Percentiles rank a stretch among this genome's conserved stretches.
Conservation (phyloP, 2,888 invertebrate genomes). For the Unio pictorum region DNA sequence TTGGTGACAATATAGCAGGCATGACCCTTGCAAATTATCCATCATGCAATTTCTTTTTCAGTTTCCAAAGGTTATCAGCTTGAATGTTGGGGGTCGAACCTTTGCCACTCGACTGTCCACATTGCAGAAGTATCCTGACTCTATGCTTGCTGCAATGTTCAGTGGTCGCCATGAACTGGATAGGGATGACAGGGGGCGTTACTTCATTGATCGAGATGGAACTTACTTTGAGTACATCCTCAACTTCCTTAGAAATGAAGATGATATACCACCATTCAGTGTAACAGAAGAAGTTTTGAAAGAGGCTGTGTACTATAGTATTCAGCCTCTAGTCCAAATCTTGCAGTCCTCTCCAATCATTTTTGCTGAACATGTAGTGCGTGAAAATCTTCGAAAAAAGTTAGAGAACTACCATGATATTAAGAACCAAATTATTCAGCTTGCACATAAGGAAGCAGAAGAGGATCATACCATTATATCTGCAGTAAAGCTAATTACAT, state of each 20-base stretch:
- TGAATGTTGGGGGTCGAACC: slow-evolving; percentile 61
- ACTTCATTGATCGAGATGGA: slow-evolving; percentile 63
- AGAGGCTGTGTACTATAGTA: slow-evolving; percentile 61
- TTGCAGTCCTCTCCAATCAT: slow-evolving; percentile 49
- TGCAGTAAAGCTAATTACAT: slow-evolving; percentile 36
- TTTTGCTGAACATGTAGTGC: slow-evolving; percentile 47
- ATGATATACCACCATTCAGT: slow-evolving; percentile 47
- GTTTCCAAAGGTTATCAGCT: slow-evolving; percentile 55
- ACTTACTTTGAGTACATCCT: slow-evolving; percentile 57
- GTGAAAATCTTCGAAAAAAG: slow-evolving; percentile 46
- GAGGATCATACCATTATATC: slow-evolving; percentile 39
- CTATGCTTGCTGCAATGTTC: slow-evolving; percentile 66
- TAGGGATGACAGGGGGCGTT: slow-evolving; percentile 51
- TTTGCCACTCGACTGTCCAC: slow-evolving; percentile 60
- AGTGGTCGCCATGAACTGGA: slow-evolving; percentile 61
- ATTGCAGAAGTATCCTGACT: slow-evolving; percentile 54
- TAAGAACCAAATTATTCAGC: slow-evolving; percentile 34
- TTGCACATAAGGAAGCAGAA: slow-evolving; percentile 40
- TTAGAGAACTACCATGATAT: slow-evolving; percentile 41
- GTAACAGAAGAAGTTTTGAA: slow-evolving; percentile 50
- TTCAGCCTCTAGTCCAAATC: slow-evolving; percentile 44
- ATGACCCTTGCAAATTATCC: neutral
- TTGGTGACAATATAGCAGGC: neutral
- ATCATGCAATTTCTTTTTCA: slow-evolving; percentile 19
- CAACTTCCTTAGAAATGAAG: slow-evolving; percentile 58